Evolutionary conservation across 2,888 invertebrate species (phyloP).

Genomic region (Limnephilus lunatus): DNA sequence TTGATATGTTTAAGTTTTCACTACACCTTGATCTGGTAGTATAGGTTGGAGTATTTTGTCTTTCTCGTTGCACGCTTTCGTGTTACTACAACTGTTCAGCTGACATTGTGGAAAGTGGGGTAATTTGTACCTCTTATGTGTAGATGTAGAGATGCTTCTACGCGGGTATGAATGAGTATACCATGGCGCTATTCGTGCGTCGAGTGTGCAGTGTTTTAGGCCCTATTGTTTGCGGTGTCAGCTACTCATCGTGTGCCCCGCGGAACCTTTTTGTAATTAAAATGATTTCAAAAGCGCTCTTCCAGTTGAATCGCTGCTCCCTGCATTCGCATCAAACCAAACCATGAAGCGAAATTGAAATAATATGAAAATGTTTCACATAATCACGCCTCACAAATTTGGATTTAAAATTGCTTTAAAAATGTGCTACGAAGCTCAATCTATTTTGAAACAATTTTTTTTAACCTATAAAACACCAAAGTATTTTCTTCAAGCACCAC

Average conservation of each 20-base stretch:
- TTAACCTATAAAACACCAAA: no score
- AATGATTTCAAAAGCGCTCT: conserved; percentile 17
- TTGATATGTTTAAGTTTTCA: background rate
- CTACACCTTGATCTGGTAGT: background rate
- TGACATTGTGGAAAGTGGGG: background rate
- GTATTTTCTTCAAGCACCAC: no score
- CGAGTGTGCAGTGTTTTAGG: conserved; percentile 4
- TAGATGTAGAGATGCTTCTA: conserved; percentile 10
- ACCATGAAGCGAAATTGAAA: background rate
- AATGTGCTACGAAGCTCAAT: no score
- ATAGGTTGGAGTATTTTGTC: background rate
- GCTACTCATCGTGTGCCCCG: background rate
- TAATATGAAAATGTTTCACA: background rate
- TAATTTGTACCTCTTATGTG: conserved; percentile 38
- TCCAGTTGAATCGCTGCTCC: background rate
- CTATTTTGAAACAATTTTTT: no score
- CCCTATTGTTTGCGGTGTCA: conserved; percentile 37
- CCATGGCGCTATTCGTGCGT: conserved; percentile 5
- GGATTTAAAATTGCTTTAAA: no score
- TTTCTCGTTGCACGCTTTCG: background rate
- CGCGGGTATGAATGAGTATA: background rate
- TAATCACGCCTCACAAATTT: background rate
- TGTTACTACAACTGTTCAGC: background rate
- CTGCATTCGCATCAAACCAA: background rate
- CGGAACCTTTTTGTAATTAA: conserved; percentile 32